Conservation (phyloP, 2,888 invertebrate species). For the Thera obeliscata region DNA sequence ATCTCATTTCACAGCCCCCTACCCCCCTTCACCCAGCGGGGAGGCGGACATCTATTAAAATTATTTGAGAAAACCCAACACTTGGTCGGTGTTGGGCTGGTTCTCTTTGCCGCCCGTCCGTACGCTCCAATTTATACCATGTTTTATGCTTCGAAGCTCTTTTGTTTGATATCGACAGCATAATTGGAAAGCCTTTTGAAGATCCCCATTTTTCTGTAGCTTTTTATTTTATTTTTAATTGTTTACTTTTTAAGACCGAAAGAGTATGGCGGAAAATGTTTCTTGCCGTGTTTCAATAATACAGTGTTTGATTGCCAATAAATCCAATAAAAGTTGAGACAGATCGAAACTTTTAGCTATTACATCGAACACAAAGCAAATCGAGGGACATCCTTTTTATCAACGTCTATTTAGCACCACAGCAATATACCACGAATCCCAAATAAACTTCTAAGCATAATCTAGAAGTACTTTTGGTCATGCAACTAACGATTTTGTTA, state of each 20-base stretch:
- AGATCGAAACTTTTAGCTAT: no score
- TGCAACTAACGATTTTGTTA: not conserved
- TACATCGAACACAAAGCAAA: no score
- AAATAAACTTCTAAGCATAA: no score
- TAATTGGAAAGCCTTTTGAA: constrained; percentile 57
- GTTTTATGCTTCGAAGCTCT: constrained; percentile 60
- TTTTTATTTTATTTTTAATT: constrained; percentile 34
- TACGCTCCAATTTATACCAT: constrained; percentile 54
- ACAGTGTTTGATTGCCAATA: no score
- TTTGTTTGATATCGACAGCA: constrained; percentile 56
- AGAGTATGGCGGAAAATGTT: not conserved
- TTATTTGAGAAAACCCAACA: constrained; percentile 77
- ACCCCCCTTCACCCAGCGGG: constrained; percentile 35
- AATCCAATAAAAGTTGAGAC: no score
- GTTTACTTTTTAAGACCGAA: constrained; percentile 1
- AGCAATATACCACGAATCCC: no score
- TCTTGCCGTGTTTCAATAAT: no score
- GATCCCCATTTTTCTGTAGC: constrained; percentile 45
- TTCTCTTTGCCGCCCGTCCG: constrained; percentile 38
- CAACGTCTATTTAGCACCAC: no score
- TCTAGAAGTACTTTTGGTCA: no score
- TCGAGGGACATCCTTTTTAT: no score
- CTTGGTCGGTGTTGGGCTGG: constrained; percentile 41
- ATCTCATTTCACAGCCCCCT: constrained; percentile 73
- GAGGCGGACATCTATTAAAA: constrained; percentile 78